Percentiles rank a stretch among this genome's conserved stretches.
phyloP scores from a whole-genome alignment of 2,888 invertebrate genomes.

The Agrilus biguttatus region DNA sequence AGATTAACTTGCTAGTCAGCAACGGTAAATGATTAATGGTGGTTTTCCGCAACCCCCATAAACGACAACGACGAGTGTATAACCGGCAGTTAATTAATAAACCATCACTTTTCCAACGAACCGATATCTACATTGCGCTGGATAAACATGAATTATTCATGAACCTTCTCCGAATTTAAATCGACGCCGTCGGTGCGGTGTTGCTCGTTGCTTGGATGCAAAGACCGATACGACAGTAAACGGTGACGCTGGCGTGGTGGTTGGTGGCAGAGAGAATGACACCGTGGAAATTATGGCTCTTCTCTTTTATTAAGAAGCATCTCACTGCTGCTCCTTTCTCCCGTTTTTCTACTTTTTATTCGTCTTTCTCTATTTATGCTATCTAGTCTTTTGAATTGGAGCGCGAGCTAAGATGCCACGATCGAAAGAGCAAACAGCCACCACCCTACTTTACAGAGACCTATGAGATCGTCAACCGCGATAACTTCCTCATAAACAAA shows the following conservation, averaged over 20 bases:
- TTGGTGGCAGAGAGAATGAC: slow-evolving; percentile 14
- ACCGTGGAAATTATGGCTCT: slow-evolving; percentile 12
- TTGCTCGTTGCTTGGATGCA: too few relatives aligned
- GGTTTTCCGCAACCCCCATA: slow-evolving; percentile 5
- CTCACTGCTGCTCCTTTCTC: too few relatives aligned
- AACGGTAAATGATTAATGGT: slow-evolving; percentile 25
- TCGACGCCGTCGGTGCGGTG: slow-evolving; percentile 9
- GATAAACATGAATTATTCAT: slow-evolving; percentile 28
- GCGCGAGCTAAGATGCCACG: too few relatives aligned
- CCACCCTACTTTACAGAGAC: too few relatives aligned
- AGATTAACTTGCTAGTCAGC: slow-evolving; percentile 21
- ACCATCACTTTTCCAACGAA: slow-evolving; percentile 21
- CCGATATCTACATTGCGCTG: slow-evolving; percentile 24
- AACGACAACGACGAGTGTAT: slow-evolving; percentile 15
- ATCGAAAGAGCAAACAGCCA: too few relatives aligned
- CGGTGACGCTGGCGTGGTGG: not conserved
- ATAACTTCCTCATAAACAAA: too few relatives aligned
- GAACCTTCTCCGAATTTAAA: slow-evolving; percentile 25
- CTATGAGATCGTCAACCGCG: too few relatives aligned
- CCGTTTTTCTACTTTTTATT: too few relatives aligned
- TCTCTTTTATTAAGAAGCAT: too few relatives aligned
- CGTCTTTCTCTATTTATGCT: too few relatives aligned
- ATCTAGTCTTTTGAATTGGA: too few relatives aligned
- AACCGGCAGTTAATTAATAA: slow-evolving; percentile 27
- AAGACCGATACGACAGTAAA: too few relatives aligned